A percentile compares a stretch with the other conserved stretches of the same genome.
Evolutionary conservation across 1,140 invertebrate species (phyloP).

Genomic region (Drosophila insularis): DNA sequence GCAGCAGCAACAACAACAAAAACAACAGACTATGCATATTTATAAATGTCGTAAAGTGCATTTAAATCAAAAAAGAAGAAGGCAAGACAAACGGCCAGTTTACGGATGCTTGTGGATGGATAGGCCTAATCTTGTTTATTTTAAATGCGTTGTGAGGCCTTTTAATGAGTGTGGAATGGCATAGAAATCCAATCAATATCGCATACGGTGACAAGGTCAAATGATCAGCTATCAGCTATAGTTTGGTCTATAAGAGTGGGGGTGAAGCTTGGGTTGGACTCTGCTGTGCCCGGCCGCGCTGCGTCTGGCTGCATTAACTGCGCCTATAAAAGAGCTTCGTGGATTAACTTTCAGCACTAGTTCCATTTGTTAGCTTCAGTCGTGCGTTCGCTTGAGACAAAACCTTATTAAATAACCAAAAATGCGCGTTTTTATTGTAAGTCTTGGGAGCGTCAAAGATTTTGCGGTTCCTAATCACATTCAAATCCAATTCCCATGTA

Average conservation of each 20-base stretch:
- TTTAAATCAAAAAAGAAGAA: constrained; percentile 65
- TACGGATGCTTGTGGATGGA: constrained; percentile 12
- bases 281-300: neutral
- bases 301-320: constrained; percentile 29
- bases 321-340: constrained; percentile 57
- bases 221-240: constrained; percentile 18
- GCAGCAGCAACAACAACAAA: neutral
- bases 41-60: constrained; percentile 72
- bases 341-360: constrained; percentile 50
- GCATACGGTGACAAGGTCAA: constrained; percentile 60
- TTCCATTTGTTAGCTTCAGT: constrained; percentile 46
- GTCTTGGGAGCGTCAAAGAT: constrained; percentile 14
- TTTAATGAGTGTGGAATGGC: constrained; percentile 65
- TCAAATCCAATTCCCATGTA: constrained; percentile 1
- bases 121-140: constrained; percentile 68
- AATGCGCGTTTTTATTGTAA: constrained; percentile 73
- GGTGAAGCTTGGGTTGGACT: constrained; percentile 1
- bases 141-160: constrained; percentile 46
- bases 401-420: constrained; percentile 23
- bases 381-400: constrained; percentile 18
- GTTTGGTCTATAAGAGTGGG: constrained; percentile 30
- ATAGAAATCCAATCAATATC: constrained; percentile 62
- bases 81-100: constrained; percentile 47
- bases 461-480: constrained; percentile 1
- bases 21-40: constrained; percentile 60